Evolutionary conservation across 1,140 invertebrate species (phyloP), one percentile per base, ranked within the genome.

Genomic region (Trachymyrmex cornetzi): DNA sequence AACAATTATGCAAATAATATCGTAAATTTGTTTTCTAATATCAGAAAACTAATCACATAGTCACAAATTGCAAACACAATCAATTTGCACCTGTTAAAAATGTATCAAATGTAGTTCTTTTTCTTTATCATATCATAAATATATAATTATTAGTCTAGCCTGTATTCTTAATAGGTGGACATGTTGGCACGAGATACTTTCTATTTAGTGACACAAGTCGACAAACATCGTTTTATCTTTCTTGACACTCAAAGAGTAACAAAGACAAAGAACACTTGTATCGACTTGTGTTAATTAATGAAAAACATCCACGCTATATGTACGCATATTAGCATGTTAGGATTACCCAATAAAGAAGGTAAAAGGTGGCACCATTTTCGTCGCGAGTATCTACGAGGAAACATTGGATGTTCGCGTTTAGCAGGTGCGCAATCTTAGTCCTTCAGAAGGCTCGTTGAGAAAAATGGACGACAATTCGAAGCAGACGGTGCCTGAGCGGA

Each of bases 401-500:
- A 30, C 53, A 24, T 4, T 57, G 50, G 67, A 72, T 27, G 22
- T 63, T 71, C 30, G 63, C 77, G 75, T 87, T 90, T 90, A 90
- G 81, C 88, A 59, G 80, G 71, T 75, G 64, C 77, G 57, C 63
- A 11, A n/a, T 14, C n/a, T 22, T 24, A 12, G 30, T 16, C 71
- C 69, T 61, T 82, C 50, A 24, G 2, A 19, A 44, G 55, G 75
- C 27, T 82, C 16, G 22, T 11, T 53, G 48, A 72, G 77, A 86
- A 67, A 77, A 90, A 91, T 89, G 81, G 84, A 61, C 80, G 81
- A 86, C 79, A 63, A 87, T 88, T 82, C 87, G 59, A 80, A 69
- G 64, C 53, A 72, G 88, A 86, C 59, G 79, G 74, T 63, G 85
- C 44, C 22, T 59, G 24, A 67, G 67, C 85, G 79, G 87, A 91